Evolutionary conservation across 1,140 invertebrate species (phyloP), one percentile per base, ranked within the genome.

Genomic region (Rhyacophila brunnea): DNA sequence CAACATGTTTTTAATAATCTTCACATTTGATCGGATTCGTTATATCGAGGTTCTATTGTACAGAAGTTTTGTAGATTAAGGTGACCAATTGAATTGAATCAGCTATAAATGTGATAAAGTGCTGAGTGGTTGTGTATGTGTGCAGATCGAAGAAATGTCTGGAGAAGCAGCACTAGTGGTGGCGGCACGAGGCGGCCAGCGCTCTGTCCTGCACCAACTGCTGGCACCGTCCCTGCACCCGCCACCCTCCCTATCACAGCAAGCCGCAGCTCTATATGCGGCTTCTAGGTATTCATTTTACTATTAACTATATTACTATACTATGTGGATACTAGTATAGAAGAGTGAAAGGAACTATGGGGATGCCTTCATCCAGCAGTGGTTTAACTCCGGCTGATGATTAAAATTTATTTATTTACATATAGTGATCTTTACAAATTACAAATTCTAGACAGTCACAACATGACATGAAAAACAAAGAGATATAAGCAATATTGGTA

Each of bases 121-220:
- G 6, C 6, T 43, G 40, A 43, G 9, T 13, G 44, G 44, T 46
- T n/a, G n/a, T n/a, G n/a, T n/a, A n/a, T n/a, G n/a, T 23, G 10
- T 18, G 15, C 17, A 54, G 52, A 44, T 15, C 19, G 32, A 23
- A 43, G 51, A 58, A 23, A 65, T 65, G 64, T 65, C 64, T 11
- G 64, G 64, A 20, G 64, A 65, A 53, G 64, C 64, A 17, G 64
- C 64, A 17, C 51, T 65, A n/a, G 64, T 65, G 23, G 60, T 65
- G 10, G 64, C 64, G 15, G 64, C 64, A 1, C 45, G 64, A 1
- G 64, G 59, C 0, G 64, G 64, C 4, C 64, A 65, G 52, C 49
- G 42, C 9, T 20, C 60, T 9, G 64, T 57, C n/a, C 53, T 65
- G 19, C 46, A 40, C 18, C 64, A 65, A 46, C 50, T 65, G 14